These are phyloP conservation scores for Tetragnatha versicolor DNA, from an alignment of 1,140 invertebrate genomes.

Conservation along the genomic window DNA sequence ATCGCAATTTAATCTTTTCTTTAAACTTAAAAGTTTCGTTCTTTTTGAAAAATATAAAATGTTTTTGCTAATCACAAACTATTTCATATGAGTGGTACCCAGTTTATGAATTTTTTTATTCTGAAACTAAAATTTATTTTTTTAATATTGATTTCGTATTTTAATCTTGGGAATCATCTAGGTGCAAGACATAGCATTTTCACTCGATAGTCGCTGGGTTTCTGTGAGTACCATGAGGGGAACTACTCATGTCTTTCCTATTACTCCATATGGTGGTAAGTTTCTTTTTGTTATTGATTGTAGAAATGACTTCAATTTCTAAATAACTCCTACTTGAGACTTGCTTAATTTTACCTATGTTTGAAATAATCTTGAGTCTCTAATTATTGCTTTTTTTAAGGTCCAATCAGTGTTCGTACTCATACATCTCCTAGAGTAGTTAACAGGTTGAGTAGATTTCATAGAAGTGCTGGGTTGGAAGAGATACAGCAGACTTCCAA, in stretches of 20 bases:
- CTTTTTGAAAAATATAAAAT: too few species aligned
- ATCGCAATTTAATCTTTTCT: too few species aligned
- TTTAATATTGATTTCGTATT: too few species aligned
- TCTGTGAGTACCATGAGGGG: slow-evolving; percentile 92
- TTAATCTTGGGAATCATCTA: too few species aligned
- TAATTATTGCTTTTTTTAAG: slow-evolving; percentile 56
- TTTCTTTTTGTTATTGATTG: not conserved
- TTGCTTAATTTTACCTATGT: not conserved
- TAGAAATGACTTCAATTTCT: not conserved
- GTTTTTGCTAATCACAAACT: too few species aligned
- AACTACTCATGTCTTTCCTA: slow-evolving; percentile 96
- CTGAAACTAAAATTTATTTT: too few species aligned
- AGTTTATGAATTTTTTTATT: too few species aligned
- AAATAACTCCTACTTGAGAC: too few species aligned
- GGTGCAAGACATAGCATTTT: slow-evolving; percentile 82
- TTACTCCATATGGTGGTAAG: slow-evolving; percentile 92
- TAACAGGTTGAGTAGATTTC: slow-evolving; percentile 91
- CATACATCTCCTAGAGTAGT: slow-evolving; percentile 93
- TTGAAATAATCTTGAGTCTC: not conserved
- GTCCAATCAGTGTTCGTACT: slow-evolving; percentile 85
- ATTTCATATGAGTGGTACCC: too few species aligned
- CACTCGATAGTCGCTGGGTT: slow-evolving; percentile 92
- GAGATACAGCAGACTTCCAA: slow-evolving; percentile 65
- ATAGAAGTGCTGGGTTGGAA: slow-evolving; percentile 89
- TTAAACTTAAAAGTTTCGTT: too few species aligned